These are phyloP conservation scores for Dryoscopus gambensis DNA, from an alignment of 2,113 vertebrate genomes.

Conservation along the genomic window DNA sequence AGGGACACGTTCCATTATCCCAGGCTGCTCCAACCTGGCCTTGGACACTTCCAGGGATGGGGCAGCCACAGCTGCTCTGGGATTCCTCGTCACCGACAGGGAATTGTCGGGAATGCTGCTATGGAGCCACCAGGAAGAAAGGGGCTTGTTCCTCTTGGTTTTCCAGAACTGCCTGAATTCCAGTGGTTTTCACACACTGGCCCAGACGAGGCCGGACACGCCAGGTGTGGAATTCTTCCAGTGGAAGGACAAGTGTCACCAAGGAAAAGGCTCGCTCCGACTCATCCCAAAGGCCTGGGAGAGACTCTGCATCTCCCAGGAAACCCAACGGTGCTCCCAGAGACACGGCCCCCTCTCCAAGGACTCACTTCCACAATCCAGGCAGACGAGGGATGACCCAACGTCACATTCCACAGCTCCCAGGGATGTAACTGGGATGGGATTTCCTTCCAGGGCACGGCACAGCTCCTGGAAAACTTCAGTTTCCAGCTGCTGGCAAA, in stretches of 20 bases:
- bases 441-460: not conserved
- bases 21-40: not conserved
- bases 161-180: not conserved
- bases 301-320: not conserved
- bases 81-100: not conserved
- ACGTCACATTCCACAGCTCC: not conserved
- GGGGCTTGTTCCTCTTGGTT: not conserved
- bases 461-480: not conserved
- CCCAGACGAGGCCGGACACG: not conserved
- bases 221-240: not conserved
- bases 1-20: not conserved
- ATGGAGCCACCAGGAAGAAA: not conserved
- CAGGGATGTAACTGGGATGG: not conserved
- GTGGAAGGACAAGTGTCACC: not conserved
- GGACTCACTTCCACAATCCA: not conserved
- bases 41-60: not conserved
- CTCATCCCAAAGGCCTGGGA: accelerated
- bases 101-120: not conserved
- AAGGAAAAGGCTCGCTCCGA: accelerated
- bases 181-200: not conserved
- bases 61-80: not conserved
- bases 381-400: not conserved
- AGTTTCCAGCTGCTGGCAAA: not conserved
- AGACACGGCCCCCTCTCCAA: accelerated
- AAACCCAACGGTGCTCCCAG: accelerated